These are phyloP conservation scores for Himalopsyche japonica DNA, from an alignment of 2,888 invertebrate species.

Conservation along the genomic window DNA sequence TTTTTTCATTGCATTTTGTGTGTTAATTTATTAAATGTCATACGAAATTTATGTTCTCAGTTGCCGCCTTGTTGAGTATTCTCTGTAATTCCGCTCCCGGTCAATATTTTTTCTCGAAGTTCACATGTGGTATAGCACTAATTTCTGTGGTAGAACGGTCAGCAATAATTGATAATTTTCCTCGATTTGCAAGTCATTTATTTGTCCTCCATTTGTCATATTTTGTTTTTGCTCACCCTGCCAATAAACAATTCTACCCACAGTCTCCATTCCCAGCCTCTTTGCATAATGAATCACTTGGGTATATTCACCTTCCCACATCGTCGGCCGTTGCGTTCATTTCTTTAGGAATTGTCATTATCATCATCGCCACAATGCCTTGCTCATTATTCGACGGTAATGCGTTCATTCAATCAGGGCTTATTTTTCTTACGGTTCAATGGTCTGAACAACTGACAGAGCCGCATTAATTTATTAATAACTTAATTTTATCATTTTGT, in stretches of 20 bases:
- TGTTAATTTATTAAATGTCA: too few relatives aligned
- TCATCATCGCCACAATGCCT: background rate
- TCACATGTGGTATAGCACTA: too few relatives aligned
- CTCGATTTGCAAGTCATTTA: too few relatives aligned
- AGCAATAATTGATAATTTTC: too few relatives aligned
- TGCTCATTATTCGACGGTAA: background rate
- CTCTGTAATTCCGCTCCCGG: too few relatives aligned
- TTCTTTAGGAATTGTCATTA: background rate
- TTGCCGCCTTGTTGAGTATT: too few relatives aligned
- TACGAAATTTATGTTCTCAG: too few relatives aligned
- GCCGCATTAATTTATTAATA: background rate
- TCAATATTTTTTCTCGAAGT: too few relatives aligned
- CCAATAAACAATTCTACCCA: too few relatives aligned
- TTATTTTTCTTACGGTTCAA: background rate
- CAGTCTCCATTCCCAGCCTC: background rate
- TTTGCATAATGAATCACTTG: background rate
- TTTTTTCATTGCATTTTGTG: too few relatives aligned
- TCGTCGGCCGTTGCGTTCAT: background rate
- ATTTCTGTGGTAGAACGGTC: too few relatives aligned
- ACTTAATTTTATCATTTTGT: too few relatives aligned
- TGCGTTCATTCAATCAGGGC: background rate
- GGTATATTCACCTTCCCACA: background rate
- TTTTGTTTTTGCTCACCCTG: background rate
- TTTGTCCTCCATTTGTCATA: background rate
- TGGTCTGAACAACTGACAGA: background rate